Evolutionary conservation across 1,140 invertebrate species (phyloP), one percentile per base, ranked within the genome.

Genomic region (Bactericera cockerelli): DNA sequence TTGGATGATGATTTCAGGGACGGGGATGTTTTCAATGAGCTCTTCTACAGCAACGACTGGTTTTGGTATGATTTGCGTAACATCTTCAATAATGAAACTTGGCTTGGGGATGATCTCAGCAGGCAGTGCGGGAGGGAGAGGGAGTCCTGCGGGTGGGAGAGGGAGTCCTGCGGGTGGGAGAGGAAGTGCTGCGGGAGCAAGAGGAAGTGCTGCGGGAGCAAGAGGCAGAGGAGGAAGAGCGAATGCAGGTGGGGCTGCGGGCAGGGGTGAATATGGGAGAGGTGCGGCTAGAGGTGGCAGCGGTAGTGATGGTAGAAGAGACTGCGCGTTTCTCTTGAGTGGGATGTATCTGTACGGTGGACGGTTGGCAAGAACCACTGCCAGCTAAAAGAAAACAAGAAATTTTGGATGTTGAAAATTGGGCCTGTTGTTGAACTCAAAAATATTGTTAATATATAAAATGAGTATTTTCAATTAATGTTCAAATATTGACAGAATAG

Each of bases 21-120:
- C 42, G n/a, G 42, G 42, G n/a, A 49, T 49, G 42, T 6, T 49
- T 49, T 49, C 42, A 49, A 49, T 49, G 22, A 49, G 42, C n/a
- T 49, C 42, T 49, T 49, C 42, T 19, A 49, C 22, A 49, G 42
- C 42, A 19, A 49, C 42, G 22, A 49, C n/a, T 49, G 42, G 42
- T 49, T 49, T 49, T 49, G 42, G 42, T 6, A 49, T 49, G 42
- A n/a, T 22, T 49, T 49, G 42, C 22, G n/a, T 8, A 6, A 49
- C 42, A 49, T 49, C 42, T n/a, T 49, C 4, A 8, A 49, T 16
- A 16, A 49, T 19, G 42, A 49, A 49, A n/a, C 42, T 49, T 49
- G 42, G 42, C 22, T 49, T 49, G n/a, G 42, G 42, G 22, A 49
- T 49, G 42, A 49, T 49, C 19, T 19, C 42, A 49, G 42, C 42